These are phyloP conservation scores for Adineta ricciae DNA, from an alignment of 2,888 invertebrate genomes.

Conservation along the genomic window DNA sequence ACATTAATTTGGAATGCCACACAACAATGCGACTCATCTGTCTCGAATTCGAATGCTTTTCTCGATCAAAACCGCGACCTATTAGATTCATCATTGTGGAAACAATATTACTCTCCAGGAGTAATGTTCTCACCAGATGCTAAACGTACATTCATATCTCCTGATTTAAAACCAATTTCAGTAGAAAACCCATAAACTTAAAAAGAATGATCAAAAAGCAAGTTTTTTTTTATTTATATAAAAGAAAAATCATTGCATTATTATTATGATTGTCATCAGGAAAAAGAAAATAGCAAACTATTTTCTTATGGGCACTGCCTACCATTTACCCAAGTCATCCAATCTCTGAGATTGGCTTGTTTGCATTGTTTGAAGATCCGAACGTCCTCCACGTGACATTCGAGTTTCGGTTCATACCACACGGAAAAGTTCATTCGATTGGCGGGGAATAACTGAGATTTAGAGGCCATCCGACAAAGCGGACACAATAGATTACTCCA, in stretches of 20 bases:
- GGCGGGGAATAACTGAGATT: not conserved
- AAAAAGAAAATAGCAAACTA: not conserved
- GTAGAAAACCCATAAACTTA: not conserved
- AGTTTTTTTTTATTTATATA: too few species aligned
- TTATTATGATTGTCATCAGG: too few species aligned
- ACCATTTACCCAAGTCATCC: not conserved
- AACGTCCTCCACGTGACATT: not conserved
- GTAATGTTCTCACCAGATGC: not conserved
- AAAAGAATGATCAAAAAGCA: not conserved
- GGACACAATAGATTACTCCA: not conserved
- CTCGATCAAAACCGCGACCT: not conserved
- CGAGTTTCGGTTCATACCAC: not conserved
- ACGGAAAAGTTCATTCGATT: not conserved
- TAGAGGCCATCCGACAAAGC: not conserved
- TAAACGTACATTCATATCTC: not conserved
- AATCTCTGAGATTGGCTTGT: not conserved
- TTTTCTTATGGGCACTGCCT: not conserved
- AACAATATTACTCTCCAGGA: not conserved
- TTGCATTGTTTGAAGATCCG: not conserved
- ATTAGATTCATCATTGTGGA: not conserved
- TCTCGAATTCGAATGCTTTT: not conserved
- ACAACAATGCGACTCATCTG: not conserved
- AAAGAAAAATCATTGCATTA: too few species aligned
- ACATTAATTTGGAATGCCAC: not conserved
- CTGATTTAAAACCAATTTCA: not conserved